phyloP scores from a whole-genome alignment of 2,113 vertebrate species.

The Ameiurus melas region DNA sequence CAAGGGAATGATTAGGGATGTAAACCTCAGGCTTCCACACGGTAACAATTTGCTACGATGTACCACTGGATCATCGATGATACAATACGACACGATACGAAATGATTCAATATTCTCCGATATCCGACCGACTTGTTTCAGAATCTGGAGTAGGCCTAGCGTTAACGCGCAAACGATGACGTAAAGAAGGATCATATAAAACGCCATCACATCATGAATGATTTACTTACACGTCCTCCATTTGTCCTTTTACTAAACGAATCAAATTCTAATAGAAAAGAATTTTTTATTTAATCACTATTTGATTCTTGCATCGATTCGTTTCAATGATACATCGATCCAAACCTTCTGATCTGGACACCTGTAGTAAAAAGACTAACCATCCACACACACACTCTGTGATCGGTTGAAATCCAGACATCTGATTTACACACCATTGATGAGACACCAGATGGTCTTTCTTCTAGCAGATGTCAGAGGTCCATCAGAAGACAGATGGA shows the following conservation, averaged over 20 bases:
- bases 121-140: not conserved
- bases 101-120: not conserved
- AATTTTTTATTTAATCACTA: too few species aligned
- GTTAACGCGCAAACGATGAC: not conserved
- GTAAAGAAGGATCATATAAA: not conserved
- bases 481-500: slow-evolving; percentile 55
- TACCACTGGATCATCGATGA: not conserved
- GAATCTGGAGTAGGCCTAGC: not conserved
- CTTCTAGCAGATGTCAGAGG: slow-evolving; percentile 51
- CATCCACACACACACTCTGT: not conserved
- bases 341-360: not conserved
- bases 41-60: not conserved
- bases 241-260: not conserved
- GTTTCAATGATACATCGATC: not conserved
- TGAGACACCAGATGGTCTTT: slow-evolving; percentile 51
- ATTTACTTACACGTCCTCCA: not conserved
- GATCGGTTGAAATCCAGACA: not conserved
- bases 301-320: not conserved
- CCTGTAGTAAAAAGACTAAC: not conserved
- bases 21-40: not conserved
- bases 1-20: not conserved
- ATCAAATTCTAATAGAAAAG: too few species aligned
- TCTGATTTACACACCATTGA: not conserved
- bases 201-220: not conserved
- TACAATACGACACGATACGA: not conserved